Evolutionary conservation across 1,140 invertebrate species (phyloP).

Genomic region (fruit fly (Drosophila melanogaster)): Release_6_plus_ISO1_MT NT_033777.3:25311501-25312000

Average conservation of each 20-base stretch:
- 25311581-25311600: neutral
- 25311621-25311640: neutral
- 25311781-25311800: slow-evolving; percentile 73
- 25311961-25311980: slow-evolving; percentile 66
- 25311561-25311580: slow-evolving; percentile 59
- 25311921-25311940: slow-evolving; percentile 72
- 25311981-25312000: slow-evolving; percentile 70
- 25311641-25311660: slow-evolving; percentile 80
- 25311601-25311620: neutral
- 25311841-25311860: neutral
- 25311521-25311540: slow-evolving; percentile 69
- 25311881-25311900: slow-evolving; percentile 76
- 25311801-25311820: slow-evolving; percentile 73
- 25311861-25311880: neutral
- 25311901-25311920: slow-evolving; percentile 75
- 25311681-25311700: slow-evolving; percentile 82
- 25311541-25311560: slow-evolving; percentile 78
- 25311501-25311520: slow-evolving; percentile 70
- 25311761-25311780: slow-evolving; percentile 83
- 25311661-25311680: slow-evolving; percentile 78
- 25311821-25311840: slow-evolving; percentile 25
- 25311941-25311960: slow-evolving; percentile 71
- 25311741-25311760: slow-evolving; percentile 88
- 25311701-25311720: slow-evolving; percentile 86
- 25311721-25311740: slow-evolving; percentile 89